These are phyloP conservation scores for Erethizon dorsatum DNA, from an alignment of 2,797 vertebrate genomes.

Conservation along the genomic window DNA sequence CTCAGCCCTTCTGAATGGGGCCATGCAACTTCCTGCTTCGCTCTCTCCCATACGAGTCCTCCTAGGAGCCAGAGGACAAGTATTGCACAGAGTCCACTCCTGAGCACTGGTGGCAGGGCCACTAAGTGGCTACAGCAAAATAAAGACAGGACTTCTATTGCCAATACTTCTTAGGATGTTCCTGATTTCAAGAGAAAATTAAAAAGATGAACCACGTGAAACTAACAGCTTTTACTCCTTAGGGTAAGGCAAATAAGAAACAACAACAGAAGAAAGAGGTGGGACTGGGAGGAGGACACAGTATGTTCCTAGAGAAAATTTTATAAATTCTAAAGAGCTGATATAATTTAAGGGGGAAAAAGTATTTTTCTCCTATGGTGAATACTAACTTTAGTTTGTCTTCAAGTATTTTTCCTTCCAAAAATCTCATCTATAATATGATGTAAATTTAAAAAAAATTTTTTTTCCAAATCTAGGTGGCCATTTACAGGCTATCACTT, in stretches of 20 bases:
- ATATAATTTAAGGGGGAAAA: neutral
- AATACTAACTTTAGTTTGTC: constrained; percentile 39
- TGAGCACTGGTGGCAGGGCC: neutral
- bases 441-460: neutral
- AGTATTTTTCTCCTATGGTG: constrained; percentile 9
- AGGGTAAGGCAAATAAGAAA: neutral
- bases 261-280: neutral
- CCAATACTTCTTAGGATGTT: constrained; percentile 10
- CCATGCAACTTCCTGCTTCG: constrained; percentile 22
- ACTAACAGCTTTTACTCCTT: constrained; percentile 46
- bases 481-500: constrained; percentile 44
- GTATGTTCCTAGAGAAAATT: constrained; percentile 26
- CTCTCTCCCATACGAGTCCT: constrained; percentile 7
- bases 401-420: neutral
- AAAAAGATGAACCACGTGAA: constrained; percentile 25
- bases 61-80: neutral
- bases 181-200: neutral
- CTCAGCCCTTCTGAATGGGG: constrained; percentile 9
- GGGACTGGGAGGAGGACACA: neutral
- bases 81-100: neutral
- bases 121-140: neutral
- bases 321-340: neutral
- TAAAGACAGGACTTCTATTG: neutral
- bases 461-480: constrained; percentile 31
- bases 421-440: neutral